These are phyloP conservation scores for Spatula clypeata DNA, from an alignment of 2,797 vertebrate species.

Conservation along the genomic window DNA sequence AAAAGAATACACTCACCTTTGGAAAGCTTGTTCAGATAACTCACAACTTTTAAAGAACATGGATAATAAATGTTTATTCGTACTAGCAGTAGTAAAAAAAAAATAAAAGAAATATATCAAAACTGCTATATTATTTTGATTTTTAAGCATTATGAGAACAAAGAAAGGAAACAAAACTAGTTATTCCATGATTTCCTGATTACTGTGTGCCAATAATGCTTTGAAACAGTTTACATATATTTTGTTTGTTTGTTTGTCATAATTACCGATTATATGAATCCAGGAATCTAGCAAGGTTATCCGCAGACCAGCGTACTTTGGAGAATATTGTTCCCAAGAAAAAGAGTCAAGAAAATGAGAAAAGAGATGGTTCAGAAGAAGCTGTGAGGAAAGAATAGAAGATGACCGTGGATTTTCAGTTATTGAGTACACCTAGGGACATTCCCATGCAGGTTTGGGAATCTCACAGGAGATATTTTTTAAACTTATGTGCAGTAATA, in stretches of 20 bases:
- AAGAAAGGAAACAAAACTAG: not conserved
- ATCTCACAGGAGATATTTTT: not conserved
- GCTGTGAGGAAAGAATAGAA: not conserved
- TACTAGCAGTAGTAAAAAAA: not conserved
- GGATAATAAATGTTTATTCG: not conserved
- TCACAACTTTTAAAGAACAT: not conserved
- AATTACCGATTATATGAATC: not conserved
- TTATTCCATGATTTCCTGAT: not conserved
- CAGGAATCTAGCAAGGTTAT: not conserved
- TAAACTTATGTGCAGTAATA: not conserved
- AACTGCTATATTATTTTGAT: not conserved
- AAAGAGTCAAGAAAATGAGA: not conserved
- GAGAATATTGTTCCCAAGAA: not conserved
- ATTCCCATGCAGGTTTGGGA: not conserved
- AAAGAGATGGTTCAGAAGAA: not conserved
- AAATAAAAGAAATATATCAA: not conserved
- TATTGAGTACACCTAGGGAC: not conserved
- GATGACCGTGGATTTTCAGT: not conserved
- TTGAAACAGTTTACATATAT: constrained; percentile 11
- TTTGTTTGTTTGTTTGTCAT: not conserved
- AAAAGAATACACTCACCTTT: not conserved
- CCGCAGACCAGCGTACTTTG: not conserved
- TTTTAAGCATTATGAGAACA: not conserved
- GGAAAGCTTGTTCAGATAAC: not conserved
- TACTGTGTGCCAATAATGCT: not conserved